phyloP scores from a whole-genome alignment of 2,888 invertebrate genomes.

The Nycteola revayana region DNA sequence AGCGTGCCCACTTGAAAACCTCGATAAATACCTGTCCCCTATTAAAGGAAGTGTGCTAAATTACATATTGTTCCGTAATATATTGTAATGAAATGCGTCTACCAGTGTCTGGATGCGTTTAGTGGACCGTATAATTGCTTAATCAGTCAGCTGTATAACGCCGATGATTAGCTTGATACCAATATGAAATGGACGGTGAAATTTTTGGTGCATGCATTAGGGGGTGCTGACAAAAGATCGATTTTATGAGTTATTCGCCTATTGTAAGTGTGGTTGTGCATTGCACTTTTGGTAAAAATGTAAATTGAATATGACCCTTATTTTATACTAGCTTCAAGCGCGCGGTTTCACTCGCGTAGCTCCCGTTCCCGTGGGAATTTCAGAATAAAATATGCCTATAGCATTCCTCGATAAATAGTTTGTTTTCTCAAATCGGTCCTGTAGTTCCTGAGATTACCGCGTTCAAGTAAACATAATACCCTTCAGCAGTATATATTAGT shows the following conservation, averaged over 20 bases:
- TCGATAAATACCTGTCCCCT: constrained; percentile 53
- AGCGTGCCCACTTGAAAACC: constrained; percentile 37
- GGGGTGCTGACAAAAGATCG: constrained; percentile 14
- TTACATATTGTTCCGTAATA: constrained; percentile 68
- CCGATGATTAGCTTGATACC: constrained; percentile 68
- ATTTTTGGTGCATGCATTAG: constrained; percentile 43
- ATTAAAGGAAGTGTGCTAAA: constrained; percentile 64
- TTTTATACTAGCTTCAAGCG: too few species aligned
- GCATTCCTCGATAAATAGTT: too few species aligned
- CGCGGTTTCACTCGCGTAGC: too few species aligned
- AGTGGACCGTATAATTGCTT: constrained; percentile 74
- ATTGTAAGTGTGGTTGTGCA: neutral
- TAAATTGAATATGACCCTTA: too few species aligned
- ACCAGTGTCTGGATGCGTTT: constrained; percentile 51
- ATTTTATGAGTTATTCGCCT: constrained; percentile 18
- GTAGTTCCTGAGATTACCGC: too few species aligned
- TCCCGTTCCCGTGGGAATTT: too few species aligned
- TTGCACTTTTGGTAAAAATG: too few species aligned
- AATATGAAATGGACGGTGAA: constrained; percentile 66
- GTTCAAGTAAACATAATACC: too few species aligned
- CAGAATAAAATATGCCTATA: too few species aligned
- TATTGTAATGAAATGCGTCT: constrained; percentile 74
- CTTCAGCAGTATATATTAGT: too few species aligned
- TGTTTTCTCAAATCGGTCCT: too few species aligned
- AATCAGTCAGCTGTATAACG: constrained; percentile 74